These are phyloP conservation scores for Netelia fuscicornis DNA, from an alignment of 2,888 invertebrate species.

Conservation along the genomic window DNA sequence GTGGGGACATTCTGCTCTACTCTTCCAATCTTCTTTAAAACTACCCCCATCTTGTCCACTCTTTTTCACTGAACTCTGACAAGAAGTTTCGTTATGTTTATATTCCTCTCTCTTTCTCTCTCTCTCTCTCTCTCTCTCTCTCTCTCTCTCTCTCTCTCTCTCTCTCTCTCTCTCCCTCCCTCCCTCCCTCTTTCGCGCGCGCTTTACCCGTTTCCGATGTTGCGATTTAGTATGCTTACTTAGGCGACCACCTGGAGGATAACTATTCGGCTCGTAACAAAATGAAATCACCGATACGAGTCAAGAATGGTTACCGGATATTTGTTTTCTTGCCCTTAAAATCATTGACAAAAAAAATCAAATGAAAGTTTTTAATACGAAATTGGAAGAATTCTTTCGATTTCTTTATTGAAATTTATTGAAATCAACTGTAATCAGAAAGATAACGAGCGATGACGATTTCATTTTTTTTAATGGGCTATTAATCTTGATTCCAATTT, in stretches of 20 bases:
- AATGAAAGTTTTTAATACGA: no score
- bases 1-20: background rate
- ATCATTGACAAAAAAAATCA: no score
- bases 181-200: background rate
- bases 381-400: no score
- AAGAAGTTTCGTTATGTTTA: background rate
- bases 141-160: no score
- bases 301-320: background rate
- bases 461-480: no score
- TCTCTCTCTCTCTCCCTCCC: background rate
- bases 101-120: no score
- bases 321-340: background rate
- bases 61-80: constrained; percentile 8
- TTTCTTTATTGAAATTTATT: no score
- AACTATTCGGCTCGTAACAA: background rate
- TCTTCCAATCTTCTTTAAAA: constrained; percentile 2
- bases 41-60: background rate
- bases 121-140: background rate
- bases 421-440: no score
- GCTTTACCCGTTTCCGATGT: background rate
- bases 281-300: background rate
- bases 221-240: background rate
- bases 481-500: no score
- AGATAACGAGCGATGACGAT: no score
- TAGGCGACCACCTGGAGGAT: background rate